Percentiles rank a stretch among this genome's conserved stretches.
These are phyloP conservation scores for Drosophila parvula DNA, from an alignment of 1,140 invertebrate genomes.

Conservation along the genomic window DNA sequence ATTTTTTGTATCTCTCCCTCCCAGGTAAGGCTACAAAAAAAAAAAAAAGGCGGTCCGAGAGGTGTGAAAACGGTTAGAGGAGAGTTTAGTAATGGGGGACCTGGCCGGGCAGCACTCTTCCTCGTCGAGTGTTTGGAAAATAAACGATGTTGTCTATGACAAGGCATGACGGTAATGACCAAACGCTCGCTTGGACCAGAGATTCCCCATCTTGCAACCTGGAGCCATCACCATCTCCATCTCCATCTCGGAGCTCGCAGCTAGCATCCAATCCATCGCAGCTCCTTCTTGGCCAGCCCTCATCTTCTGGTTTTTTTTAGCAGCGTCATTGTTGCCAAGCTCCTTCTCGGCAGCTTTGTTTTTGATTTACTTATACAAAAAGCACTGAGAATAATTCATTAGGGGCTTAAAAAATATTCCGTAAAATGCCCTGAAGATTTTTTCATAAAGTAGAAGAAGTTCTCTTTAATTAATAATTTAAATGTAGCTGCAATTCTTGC, in stretches of 20 bases:
- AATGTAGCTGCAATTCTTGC: rapidly evolving
- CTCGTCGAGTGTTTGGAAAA: slow-evolving; percentile 59
- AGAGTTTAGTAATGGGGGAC: background rate
- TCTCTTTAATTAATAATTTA: background rate
- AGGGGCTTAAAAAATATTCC: background rate
- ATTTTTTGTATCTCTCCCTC: background rate
- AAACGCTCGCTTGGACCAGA: slow-evolving; percentile 16
- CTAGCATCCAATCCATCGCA: slow-evolving; percentile 2
- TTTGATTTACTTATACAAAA: slow-evolving; percentile 35
- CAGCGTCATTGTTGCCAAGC: slow-evolving; percentile 69
- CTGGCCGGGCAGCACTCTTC: background rate
- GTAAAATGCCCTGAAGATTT: background rate
- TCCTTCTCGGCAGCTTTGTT: slow-evolving; percentile 35
- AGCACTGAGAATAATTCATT: slow-evolving; percentile 11
- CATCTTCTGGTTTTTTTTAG: slow-evolving; percentile 59
- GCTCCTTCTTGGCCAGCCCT: slow-evolving; percentile 33
- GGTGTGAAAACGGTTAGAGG: slow-evolving; percentile 71
- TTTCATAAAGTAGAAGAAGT: too few relatives aligned
- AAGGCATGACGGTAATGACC: slow-evolving; percentile 81
- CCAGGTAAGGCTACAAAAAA: slow-evolving; percentile 24
- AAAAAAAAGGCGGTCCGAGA: slow-evolving; percentile 22
- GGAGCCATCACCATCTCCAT: slow-evolving; percentile 13
- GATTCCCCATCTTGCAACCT: slow-evolving; percentile 15
- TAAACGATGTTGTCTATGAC: slow-evolving; percentile 82
- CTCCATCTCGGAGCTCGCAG: too few relatives aligned